Base-by-base conservation (phyloP, 2,888 invertebrate genomes). In the Acleris literana region DNA sequence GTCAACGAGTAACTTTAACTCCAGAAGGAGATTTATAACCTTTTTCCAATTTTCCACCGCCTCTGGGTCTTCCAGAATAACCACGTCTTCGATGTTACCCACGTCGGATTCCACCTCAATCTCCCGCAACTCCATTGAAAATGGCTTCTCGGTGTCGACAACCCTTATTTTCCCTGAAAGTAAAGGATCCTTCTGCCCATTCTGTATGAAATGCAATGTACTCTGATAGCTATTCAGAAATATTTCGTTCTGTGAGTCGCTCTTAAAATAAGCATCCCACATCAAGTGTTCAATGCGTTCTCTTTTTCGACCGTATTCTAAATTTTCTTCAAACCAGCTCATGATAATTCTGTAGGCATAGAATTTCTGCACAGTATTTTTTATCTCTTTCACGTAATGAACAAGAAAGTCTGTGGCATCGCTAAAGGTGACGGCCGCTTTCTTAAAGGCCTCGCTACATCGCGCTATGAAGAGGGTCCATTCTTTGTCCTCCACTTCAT, bases 341-440 rank as follows among this genome's bases (percentile, higher is more conserved):
- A 92, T 83, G 18, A 93, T 85, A 25, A 93, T 82, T 80, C 92
- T 84, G 70, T 90, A 90, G 0, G 87, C 80, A 69, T 93, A 92
- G 78, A 94, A 95, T 72, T 93, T 94, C 70, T 93, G 91, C 0
- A 78, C 74, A 0, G 73, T 64, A 22, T 93, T 84, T 0, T 76
- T 76, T 39, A 95, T 90, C 69, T 92, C 91, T 3, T 92, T 89
- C 0, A 94, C 93, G 68, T 94, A 90, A 62, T 93, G 88, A 1
- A 94, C 85, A 49, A 95, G 93, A 79, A 96, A 96, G 70, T 94
- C 84, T 0, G 95, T 94, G 1, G 95, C 93, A 18, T 94, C 91
- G 68, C 93, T 93, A 17, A 95, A 94, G 0, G 93, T 86, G 0
- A 96, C 93, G 0, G 94, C 86, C 60, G 95, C 93, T 43, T 92